phyloP scores from a whole-genome alignment of 1,140 invertebrate genomes.

The Drusus annulatus region DNA sequence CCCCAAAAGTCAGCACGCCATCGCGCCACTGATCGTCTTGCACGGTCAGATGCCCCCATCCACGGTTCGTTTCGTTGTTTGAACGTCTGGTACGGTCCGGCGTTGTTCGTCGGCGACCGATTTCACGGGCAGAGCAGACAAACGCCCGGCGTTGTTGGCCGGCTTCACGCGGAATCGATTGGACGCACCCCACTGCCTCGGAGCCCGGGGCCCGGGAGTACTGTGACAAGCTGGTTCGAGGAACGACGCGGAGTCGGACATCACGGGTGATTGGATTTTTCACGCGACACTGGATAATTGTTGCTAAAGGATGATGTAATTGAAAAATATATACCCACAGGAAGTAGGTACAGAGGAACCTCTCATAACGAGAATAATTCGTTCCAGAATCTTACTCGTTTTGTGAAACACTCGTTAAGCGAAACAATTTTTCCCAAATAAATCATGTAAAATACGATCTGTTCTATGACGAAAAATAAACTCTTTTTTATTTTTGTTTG shows the following conservation, averaged over 20 bases:
- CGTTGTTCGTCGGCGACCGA: constrained; percentile 6
- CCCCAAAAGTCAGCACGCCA: too few relatives aligned
- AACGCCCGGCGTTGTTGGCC: neutral
- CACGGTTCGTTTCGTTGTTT: constrained; percentile 4
- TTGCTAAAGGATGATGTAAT: neutral
- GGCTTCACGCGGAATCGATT: constrained; percentile 20
- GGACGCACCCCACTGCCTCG: neutral
- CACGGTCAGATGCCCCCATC: neutral
- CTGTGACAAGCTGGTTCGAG: neutral
- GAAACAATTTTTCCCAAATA: too few relatives aligned
- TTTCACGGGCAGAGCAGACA: neutral
- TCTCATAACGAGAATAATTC: too few relatives aligned
- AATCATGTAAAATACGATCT: too few relatives aligned
- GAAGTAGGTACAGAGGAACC: too few relatives aligned
- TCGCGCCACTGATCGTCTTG: neutral
- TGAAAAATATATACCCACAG: too few relatives aligned
- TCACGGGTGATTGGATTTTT: neutral
- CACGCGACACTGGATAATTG: neutral
- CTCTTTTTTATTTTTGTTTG: too few relatives aligned
- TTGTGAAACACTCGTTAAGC: too few relatives aligned
- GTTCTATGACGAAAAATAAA: too few relatives aligned
- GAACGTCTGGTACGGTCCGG: neutral
- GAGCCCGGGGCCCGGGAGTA: neutral
- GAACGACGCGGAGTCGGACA: neutral
- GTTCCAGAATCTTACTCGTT: too few relatives aligned